Percentiles rank a stretch among this genome's conserved stretches.
These are phyloP conservation scores for Kobus ellipsiprymnus DNA, from an alignment of 2,113 vertebrate species.

Conservation along the genomic window DNA sequence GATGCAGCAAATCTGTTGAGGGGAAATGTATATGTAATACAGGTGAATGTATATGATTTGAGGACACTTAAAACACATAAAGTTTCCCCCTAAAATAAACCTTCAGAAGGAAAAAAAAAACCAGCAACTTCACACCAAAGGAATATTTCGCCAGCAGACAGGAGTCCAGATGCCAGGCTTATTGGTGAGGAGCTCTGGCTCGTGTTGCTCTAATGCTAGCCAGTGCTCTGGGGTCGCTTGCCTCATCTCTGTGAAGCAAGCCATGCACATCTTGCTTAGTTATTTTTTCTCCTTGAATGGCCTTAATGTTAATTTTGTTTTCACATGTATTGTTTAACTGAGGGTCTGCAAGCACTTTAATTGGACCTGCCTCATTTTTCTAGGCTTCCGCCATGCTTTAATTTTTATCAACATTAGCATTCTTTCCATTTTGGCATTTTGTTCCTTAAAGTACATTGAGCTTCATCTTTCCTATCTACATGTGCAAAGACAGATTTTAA, in stretches of 20 bases:
- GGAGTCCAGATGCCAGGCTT: neutral
- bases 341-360: neutral
- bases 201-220: neutral
- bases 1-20: neutral
- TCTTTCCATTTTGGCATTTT: neutral
- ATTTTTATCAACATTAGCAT: neutral
- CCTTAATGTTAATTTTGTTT: neutral
- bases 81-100: neutral
- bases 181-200: neutral
- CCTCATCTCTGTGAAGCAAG: neutral
- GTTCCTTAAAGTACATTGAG: neutral
- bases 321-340: neutral
- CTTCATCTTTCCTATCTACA: neutral
- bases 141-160: neutral
- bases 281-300: neutral
- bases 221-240: neutral
- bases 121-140: neutral
- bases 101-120: neutral
- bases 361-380: neutral
- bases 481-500: constrained; percentile 2
- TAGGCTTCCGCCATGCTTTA: neutral
- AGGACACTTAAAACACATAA: constrained; percentile 28
- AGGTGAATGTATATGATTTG: neutral
- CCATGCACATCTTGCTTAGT: neutral
- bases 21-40: neutral